phyloP scores from a whole-genome alignment of 2,888 invertebrate species.

The Dexiosoma caninum region DNA sequence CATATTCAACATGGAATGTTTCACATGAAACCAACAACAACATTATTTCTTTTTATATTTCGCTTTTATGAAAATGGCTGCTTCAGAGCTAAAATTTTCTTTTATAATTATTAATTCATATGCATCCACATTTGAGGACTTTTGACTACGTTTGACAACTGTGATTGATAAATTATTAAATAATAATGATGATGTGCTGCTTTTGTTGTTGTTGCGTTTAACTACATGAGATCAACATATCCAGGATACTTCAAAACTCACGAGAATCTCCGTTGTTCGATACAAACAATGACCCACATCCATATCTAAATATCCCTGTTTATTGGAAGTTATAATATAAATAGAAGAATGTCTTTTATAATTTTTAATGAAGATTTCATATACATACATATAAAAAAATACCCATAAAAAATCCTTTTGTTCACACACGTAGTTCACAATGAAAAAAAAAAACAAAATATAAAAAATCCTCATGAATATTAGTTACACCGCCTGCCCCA shows the following conservation, averaged over 20 bases:
- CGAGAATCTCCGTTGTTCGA: constrained; percentile 12
- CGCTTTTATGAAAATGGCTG: too few species aligned
- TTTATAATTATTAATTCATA: constrained; percentile 29
- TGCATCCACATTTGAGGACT: background rate
- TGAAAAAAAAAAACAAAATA: background rate
- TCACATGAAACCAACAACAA: too few species aligned
- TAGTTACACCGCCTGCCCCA: background rate
- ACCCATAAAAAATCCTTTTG: constrained; percentile 27
- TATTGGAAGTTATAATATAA: background rate
- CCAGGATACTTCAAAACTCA: too few species aligned
- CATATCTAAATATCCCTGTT: background rate
- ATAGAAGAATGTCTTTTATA: background rate
- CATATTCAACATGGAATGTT: too few species aligned
- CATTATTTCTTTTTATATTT: too few species aligned
- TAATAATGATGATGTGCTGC: constrained; percentile 45
- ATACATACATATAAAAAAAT: background rate
- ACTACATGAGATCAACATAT: too few species aligned
- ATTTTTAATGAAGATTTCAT: constrained; percentile 30
- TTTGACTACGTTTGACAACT: constrained; percentile 1
- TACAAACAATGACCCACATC: constrained; percentile 41
- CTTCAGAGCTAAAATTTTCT: too few species aligned
- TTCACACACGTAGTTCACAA: background rate
- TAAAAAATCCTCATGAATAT: background rate
- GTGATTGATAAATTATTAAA: constrained; percentile 54
- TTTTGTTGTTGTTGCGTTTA: background rate